These are phyloP conservation scores for Epistrophe eligans DNA, from an alignment of 2,888 invertebrate genomes.

Conservation along the genomic window DNA sequence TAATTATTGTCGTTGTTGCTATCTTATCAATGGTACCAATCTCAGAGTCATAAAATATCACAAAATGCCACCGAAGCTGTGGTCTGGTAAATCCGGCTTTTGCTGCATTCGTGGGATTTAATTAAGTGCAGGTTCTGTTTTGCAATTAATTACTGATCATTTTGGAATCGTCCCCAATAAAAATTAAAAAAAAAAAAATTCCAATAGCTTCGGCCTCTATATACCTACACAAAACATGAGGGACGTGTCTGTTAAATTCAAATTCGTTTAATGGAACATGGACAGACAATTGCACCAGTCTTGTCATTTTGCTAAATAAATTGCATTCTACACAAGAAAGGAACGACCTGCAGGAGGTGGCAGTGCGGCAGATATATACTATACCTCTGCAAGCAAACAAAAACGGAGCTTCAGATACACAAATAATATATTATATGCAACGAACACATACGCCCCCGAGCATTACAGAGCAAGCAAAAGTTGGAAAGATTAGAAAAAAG, in stretches of 20 bases:
- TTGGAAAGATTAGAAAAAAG: conserved; percentile 57
- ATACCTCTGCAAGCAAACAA: too few relatives aligned
- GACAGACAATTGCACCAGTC: conserved; percentile 65
- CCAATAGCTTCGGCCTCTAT: conserved; percentile 25
- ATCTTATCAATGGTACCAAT: conserved; percentile 70
- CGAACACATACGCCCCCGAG: conserved; percentile 35
- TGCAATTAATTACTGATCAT: conserved; percentile 70
- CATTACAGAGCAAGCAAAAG: conserved; percentile 56
- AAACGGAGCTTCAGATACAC: conserved; percentile 37
- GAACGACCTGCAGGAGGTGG: conserved; percentile 7
- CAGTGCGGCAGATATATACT: neutral
- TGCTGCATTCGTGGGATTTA: conserved; percentile 53
- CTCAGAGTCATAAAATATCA: conserved; percentile 60
- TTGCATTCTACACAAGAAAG: conserved; percentile 55
- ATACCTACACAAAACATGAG: conserved; percentile 41
- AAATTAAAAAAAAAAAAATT: conserved; percentile 36
- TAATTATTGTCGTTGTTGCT: conserved; percentile 19
- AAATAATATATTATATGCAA: conserved; percentile 39
- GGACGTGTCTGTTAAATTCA: conserved; percentile 33
- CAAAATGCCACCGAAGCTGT: conserved; percentile 55
- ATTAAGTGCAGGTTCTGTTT: conserved; percentile 57
- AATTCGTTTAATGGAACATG: conserved; percentile 65
- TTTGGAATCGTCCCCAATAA: conserved; percentile 62
- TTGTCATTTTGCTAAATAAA: conserved; percentile 68
- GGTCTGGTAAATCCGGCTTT: too few relatives aligned